A percentile compares a stretch with the other conserved stretches of the same genome.
phyloP scores from a whole-genome alignment of 1,140 invertebrate species.

The Leptinotarsa lineolata region DNA sequence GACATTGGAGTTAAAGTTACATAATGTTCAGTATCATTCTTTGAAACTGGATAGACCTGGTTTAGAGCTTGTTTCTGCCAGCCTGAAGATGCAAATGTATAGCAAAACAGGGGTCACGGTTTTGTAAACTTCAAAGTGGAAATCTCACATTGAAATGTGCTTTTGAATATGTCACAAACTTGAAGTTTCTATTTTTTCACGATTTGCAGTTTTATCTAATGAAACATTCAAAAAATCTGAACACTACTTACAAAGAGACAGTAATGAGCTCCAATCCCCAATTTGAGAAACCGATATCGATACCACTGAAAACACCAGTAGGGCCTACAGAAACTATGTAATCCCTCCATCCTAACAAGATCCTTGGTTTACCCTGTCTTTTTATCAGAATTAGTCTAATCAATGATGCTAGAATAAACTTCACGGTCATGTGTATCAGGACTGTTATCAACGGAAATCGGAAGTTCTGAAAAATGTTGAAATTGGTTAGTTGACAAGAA shows the following conservation, averaged over 20 bases:
- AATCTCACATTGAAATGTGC: no score
- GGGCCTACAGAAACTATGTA: conserved; percentile 70
- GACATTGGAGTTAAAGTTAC: no score
- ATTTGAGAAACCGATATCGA: conserved; percentile 97
- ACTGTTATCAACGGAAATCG: conserved; percentile 84
- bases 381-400: conserved; percentile 67
- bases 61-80: no score
- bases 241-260: conserved; percentile 77
- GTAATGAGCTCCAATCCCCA: conserved; percentile 94
- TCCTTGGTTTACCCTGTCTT: conserved; percentile 64
- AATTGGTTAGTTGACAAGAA: background rate
- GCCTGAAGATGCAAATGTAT: no score
- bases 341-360: conserved; percentile 70
- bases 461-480: conserved; percentile 68
- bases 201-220: no score
- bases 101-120: no score
- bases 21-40: no score
- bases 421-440: conserved; percentile 80
- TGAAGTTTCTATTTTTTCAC: no score
- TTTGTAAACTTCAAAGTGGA: no score
- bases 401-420: conserved; percentile 75
- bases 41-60: no score
- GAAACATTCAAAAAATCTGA: background rate
- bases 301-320: conserved; percentile 86
- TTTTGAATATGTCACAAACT: no score